Evolutionary conservation across 2,797 vertebrate genomes (phyloP).

Genomic region (Myotis myotis): DNA sequence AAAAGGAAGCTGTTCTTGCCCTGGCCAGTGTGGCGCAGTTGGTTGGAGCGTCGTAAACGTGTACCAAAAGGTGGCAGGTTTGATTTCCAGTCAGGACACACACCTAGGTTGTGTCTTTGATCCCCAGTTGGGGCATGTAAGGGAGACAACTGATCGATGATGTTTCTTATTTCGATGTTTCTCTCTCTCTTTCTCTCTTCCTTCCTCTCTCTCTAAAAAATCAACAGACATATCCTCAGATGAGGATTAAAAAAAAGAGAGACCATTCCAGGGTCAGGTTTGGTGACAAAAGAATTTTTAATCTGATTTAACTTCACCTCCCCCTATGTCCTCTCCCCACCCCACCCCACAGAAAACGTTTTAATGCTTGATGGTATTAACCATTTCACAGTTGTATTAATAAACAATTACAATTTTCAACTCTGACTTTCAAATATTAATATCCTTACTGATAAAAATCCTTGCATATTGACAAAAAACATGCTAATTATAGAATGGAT

Average conservation of each 20-base stretch:
- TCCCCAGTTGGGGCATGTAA: neutral
- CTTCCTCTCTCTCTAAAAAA: neutral
- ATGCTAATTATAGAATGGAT: conserved; percentile 9
- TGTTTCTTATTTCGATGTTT: neutral
- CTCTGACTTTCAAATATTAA: conserved; percentile 33
- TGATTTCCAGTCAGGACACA: neutral
- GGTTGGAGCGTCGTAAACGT: neutral
- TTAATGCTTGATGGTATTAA: neutral
- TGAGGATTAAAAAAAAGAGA: neutral
- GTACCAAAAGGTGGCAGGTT: neutral
- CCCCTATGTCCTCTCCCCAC: neutral
- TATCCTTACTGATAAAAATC: neutral
- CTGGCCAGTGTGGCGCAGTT: neutral
- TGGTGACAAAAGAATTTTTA: neutral
- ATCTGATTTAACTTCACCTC: neutral
- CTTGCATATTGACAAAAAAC: conserved; percentile 15
- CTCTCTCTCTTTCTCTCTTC: neutral
- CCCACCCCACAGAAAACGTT: neutral
- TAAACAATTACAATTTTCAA: conserved; percentile 5
- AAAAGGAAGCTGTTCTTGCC: neutral
- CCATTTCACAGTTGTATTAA: neutral
- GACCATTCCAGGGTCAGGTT: neutral
- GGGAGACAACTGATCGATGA: neutral
- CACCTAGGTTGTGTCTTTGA: neutral
- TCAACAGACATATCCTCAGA: neutral